Evolutionary conservation across 2,797 vertebrate genomes (phyloP).

Genomic region (Kryptopterus vitreolus): DNA sequence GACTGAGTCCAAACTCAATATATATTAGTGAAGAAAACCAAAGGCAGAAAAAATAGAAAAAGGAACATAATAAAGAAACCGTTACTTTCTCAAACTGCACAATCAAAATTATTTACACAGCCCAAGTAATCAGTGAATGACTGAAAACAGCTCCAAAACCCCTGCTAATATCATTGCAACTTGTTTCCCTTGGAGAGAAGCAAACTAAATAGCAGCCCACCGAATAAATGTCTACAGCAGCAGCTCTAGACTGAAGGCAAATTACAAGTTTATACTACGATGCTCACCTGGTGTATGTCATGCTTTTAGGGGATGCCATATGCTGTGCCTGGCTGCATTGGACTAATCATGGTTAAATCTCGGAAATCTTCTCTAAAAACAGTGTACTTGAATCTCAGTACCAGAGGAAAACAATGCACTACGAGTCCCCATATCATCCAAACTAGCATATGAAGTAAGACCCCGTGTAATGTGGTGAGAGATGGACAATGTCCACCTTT

Average conservation of each 20-base stretch:
- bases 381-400: too few species aligned
- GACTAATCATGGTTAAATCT: too few species aligned
- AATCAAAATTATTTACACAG: neutral
- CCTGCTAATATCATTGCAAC: neutral
- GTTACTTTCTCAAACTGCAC: neutral
- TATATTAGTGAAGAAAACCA: neutral
- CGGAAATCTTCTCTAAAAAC: too few species aligned
- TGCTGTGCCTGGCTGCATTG: slow-evolving; percentile 84
- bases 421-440: too few species aligned
- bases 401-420: too few species aligned
- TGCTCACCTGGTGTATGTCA: slow-evolving; percentile 81
- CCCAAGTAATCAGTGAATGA: neutral
- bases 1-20: neutral
- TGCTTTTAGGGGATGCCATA: slow-evolving; percentile 86
- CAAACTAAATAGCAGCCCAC: neutral
- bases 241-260: neutral
- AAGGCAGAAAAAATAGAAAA: neutral
- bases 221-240: neutral
- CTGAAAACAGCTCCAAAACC: neutral
- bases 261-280: neutral
- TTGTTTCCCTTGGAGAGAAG: neutral
- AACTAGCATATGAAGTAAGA: too few species aligned
- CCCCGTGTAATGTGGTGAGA: too few species aligned
- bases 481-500: too few species aligned
- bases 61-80: neutral